phyloP scores from a whole-genome alignment of 2,113 vertebrate species.

The Dicaeum eximium region DNA sequence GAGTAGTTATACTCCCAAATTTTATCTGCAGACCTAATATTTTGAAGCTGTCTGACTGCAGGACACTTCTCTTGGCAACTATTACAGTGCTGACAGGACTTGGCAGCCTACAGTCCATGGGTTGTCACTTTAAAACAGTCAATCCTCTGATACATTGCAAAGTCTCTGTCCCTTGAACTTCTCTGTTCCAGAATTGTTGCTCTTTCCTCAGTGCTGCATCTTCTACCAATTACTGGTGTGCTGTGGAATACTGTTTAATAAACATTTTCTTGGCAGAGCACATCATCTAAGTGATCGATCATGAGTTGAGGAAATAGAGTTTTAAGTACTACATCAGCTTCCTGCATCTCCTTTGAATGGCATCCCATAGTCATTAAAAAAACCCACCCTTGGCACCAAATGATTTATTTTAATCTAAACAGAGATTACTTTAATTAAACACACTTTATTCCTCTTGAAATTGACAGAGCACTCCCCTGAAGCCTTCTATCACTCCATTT shows the following conservation, averaged over 20 bases:
- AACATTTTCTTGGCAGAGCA: slow-evolving; percentile 50
- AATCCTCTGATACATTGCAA: neutral
- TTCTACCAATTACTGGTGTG: slow-evolving; percentile 11
- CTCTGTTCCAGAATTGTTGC: neutral
- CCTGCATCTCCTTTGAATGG: slow-evolving; percentile 42
- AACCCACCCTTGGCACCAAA: slow-evolving; percentile 1
- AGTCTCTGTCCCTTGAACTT: neutral
- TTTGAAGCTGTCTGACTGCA: neutral
- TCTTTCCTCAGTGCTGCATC: neutral
- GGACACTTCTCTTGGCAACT: neutral
- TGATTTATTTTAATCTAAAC: slow-evolving; percentile 65
- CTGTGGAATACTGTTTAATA: slow-evolving; percentile 51
- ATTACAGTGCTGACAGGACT: neutral
- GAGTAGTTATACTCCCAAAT: neutral
- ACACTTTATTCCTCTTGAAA: slow-evolving; percentile 54
- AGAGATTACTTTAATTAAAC: slow-evolving; percentile 73
- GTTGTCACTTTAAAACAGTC: neutral
- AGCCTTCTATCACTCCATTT: slow-evolving; percentile 52
- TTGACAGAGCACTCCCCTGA: slow-evolving; percentile 47
- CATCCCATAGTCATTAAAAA: slow-evolving; percentile 40
- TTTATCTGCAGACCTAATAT: neutral
- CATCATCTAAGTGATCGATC: neutral
- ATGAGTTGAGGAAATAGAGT: slow-evolving; percentile 17
- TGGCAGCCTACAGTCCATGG: neutral
- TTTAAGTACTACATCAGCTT: slow-evolving; percentile 40